Conservation (phyloP, 2,797 vertebrate species). For the Esox masquinongy region DNA sequence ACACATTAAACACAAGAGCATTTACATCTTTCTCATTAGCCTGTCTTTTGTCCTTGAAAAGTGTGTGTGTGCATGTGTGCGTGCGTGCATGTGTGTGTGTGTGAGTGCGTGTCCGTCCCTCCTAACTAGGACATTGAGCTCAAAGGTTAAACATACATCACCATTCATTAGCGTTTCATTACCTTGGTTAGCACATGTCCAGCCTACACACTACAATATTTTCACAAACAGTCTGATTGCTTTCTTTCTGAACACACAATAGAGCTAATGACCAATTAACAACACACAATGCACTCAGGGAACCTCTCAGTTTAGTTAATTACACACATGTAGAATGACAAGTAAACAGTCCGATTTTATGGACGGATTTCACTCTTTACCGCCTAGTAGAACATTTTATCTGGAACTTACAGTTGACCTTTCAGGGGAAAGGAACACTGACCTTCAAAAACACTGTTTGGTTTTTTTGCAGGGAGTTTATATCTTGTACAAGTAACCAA, state of each 20-base stretch:
- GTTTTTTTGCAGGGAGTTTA: too few species aligned
- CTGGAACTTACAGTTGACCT: background rate
- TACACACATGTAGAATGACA: background rate
- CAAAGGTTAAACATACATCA: conserved; percentile 1
- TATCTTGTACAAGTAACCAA: background rate
- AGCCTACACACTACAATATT: background rate
- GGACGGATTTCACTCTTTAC: background rate
- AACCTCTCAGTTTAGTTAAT: background rate
- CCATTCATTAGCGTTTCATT: conserved; percentile 1
- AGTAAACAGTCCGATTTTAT: background rate
- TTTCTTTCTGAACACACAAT: background rate
- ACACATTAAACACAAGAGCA: background rate
- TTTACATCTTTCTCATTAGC: background rate
- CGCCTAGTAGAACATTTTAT: background rate
- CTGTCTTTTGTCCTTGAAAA: background rate
- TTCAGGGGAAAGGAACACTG: background rate
- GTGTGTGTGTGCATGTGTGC: background rate
- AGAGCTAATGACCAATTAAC: conserved; percentile 3
- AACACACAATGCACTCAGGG: background rate
- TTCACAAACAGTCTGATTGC: background rate
- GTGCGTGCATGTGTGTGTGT: too few species aligned
- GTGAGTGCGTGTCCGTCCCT: background rate
- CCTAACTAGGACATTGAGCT: background rate
- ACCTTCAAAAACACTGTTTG: background rate
- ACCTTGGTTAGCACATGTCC: background rate